A percentile compares a stretch with the other conserved stretches of the same genome.
phyloP scores from a whole-genome alignment of 2,113 vertebrate species.

The Tyto alba region DNA sequence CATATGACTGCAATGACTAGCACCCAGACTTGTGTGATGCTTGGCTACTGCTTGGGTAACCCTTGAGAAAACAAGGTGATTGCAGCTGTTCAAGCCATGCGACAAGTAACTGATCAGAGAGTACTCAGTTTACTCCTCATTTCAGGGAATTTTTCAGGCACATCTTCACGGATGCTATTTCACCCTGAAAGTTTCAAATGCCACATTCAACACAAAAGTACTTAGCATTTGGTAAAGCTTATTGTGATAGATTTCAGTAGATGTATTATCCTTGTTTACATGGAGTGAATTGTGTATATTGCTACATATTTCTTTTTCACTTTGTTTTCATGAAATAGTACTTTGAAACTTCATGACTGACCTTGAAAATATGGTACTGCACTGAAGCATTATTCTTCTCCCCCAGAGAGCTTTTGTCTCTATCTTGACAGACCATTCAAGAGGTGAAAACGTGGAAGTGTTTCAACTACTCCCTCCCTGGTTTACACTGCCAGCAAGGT shows the following conservation, averaged over 20 bases:
- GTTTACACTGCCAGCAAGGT: not conserved
- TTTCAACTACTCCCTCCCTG: not conserved
- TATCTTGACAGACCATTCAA: not conserved
- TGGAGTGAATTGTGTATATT: not conserved
- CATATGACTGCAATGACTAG: fast-evolving
- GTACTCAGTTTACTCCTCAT: not conserved
- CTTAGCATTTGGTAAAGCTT: not conserved
- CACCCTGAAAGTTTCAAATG: not conserved
- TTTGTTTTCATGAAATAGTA: not conserved
- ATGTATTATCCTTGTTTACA: not conserved
- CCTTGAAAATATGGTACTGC: not conserved
- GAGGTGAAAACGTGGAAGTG: not conserved
- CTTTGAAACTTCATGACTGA: not conserved
- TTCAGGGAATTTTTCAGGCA: not conserved
- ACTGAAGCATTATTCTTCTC: not conserved
- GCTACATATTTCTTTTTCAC: not conserved
- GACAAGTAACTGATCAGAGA: not conserved
- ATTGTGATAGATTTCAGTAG: not conserved
- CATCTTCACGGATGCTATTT: not conserved
- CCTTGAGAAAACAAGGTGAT: not conserved
- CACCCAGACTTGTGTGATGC: not conserved
- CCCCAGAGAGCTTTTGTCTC: not conserved
- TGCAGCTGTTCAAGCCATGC: not conserved
- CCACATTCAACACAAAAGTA: not conserved
- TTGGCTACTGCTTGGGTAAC: not conserved